Base-by-base conservation (phyloP, 2,797 vertebrate species). In the Mormyrops attenuatus region DNA sequence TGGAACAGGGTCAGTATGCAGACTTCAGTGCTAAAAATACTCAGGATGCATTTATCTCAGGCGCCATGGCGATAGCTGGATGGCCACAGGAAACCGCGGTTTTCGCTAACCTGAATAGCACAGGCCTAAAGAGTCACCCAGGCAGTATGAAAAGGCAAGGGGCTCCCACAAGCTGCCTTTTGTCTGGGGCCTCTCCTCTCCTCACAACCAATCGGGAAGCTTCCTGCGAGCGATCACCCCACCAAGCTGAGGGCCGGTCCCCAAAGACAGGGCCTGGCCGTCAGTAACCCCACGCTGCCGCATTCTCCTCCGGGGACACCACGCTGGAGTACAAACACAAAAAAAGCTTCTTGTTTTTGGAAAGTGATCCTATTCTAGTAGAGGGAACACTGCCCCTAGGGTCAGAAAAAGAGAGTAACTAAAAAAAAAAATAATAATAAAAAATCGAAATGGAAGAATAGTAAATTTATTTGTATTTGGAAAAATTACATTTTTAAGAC, bases 1-100 rank as follows among this genome's bases (percentile, higher is more conserved):
- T 91, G 92, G 93, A 95, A 95, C 91, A 94, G 94, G 94, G 94
- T 94, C 95, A 93, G 93, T 57, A 69, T 92, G 89, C 92, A 95
- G 94, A 96, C 95, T 94, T 95, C 89, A 91, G 20, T 84, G 92
- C 94, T 95, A 96, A 95, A 95, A 95, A 96, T 95, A 95, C 90
- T 91, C 38, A 89, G 90, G 91, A 92, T 92, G 91, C 91, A 92
- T 94, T 93, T 90, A 89, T 90, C 86, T 82, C 38, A 90, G 94
- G 94, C 92, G 88, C 91, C 94, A 95, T 96, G 95, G 93, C 93
- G 95, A 96, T 94, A 92, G 95, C 94, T 94, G 94, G 93, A 91
- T n/a, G 49, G 90, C 91, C 11, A 17, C 88, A 92, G 91, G 34
- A 63, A 94, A 95, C 91, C 90, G 90, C 89, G 90, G 90, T 91